A percentile compares a stretch with the other conserved stretches of the same genome.
phyloP scores from a whole-genome alignment of 2,888 invertebrate genomes.

The Megalurothrips usitatus region DNA sequence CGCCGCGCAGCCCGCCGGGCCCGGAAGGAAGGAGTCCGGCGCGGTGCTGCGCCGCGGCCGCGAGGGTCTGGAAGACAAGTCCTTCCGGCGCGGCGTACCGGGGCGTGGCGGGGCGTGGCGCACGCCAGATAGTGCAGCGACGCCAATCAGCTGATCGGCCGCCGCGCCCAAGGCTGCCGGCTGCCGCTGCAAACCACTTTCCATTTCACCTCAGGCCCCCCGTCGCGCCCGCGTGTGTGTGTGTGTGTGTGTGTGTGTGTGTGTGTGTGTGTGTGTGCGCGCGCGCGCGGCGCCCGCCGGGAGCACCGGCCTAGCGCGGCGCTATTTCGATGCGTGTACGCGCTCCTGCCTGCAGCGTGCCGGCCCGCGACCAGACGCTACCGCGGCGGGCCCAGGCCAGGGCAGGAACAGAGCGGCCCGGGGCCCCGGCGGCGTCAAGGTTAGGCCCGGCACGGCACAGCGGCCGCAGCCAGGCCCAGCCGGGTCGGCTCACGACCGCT shows the following conservation, averaged over 20 bases:
- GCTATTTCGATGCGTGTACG: no score
- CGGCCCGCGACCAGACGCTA: not conserved
- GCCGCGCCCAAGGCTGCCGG: not conserved
- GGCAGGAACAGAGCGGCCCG: no score
- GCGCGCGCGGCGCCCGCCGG: no score
- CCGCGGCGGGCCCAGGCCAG: no score
- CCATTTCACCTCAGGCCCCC: not conserved
- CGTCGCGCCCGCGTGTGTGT: not conserved
- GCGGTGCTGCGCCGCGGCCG: no score
- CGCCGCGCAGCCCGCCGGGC: no score
- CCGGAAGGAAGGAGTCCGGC: no score
- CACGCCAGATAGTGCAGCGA: not conserved
- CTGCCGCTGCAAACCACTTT: slow-evolving; percentile 14
- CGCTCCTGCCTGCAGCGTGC: not conserved
- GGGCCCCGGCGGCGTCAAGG: not conserved
- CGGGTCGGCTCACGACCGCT: not conserved
- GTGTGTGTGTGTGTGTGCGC: no score
- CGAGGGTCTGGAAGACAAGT: no score
- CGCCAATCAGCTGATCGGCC: slow-evolving; percentile 12
- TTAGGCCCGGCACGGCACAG: not conserved
- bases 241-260: no score
- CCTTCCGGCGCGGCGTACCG: no score
- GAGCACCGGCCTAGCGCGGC: not conserved
- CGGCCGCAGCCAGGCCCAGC: not conserved
- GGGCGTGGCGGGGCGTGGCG: not conserved